Percentiles rank a stretch among this genome's conserved stretches.
These are phyloP conservation scores for Andrena marginata DNA, from an alignment of 2,888 invertebrate species.

Conservation along the genomic window DNA sequence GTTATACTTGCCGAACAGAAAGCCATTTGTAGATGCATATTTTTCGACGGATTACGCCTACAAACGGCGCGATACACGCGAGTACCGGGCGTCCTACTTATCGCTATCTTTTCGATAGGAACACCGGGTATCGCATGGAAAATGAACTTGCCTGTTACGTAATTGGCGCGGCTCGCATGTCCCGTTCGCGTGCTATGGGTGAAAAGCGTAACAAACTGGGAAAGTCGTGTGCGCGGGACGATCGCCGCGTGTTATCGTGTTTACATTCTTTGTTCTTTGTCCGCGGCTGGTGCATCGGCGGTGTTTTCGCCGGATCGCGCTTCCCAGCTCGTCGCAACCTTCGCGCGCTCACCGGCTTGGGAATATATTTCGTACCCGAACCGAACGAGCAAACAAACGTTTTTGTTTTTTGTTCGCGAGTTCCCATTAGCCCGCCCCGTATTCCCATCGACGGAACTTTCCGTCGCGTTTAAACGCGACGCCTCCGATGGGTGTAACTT, in stretches of 20 bases:
- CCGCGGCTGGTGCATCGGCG: conserved; percentile 46
- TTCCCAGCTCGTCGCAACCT: conserved; percentile 25
- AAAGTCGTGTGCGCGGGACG: conserved; percentile 61
- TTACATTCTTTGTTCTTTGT: conserved; percentile 72
- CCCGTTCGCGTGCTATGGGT: conserved; percentile 2
- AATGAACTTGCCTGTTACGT: conserved; percentile 41
- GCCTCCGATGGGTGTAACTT: neutral
- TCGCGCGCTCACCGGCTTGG: neutral
- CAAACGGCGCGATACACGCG: neutral
- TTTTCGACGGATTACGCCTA: neutral
- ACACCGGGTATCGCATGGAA: conserved; percentile 30
- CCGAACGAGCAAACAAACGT: neutral
- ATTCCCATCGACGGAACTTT: neutral
- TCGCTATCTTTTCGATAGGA: conserved; percentile 47
- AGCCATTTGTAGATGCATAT: neutral
- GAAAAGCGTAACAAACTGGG: conserved; percentile 48
- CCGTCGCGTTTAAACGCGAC: neutral
- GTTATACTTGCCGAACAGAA: neutral
- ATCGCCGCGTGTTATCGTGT: conserved; percentile 70
- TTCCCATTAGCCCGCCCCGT: neutral
- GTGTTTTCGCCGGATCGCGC: conserved; percentile 45
- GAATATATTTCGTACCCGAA: neutral
- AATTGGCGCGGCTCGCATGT: conserved; percentile 21
- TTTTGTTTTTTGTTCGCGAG: neutral
- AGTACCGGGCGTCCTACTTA: conserved; percentile 22